Evolutionary conservation across 1,140 invertebrate species (phyloP), one percentile per base, ranked within the genome.

Genomic region (Drosophila oshimai): DNA sequence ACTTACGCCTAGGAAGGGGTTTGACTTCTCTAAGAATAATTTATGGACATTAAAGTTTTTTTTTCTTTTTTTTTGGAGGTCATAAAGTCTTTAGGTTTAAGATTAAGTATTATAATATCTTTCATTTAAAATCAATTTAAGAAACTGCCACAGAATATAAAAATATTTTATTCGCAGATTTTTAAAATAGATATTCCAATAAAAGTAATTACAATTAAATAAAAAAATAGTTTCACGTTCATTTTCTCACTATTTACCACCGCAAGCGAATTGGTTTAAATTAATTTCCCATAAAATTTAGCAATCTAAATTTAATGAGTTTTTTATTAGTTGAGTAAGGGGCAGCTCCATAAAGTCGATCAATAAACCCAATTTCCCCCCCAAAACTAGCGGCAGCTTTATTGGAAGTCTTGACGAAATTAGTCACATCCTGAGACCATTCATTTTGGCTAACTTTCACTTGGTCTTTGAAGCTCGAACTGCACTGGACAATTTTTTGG

Each of bases 401-500:
- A 51, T 24, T 44, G 36, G 64, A 41, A 54, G 45, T 70, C 61
- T 65, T 64, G 60, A 65, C 61, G 42, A 65, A 65, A 65, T 65
- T 64, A 65, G 61, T 65, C 61, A 64, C 61, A 50, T 65, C 58
- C 45, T 13, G 36, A 46, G 39, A 31, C 20, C 12, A 49, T 39
- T 31, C 33, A 64, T 65, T 51, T 55, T 64, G 24, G 26, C 26
- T 24, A 65, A 65, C 61, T 65, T 65, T 65, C 61, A 65, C 61
- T 60, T 28, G 37, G 37, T 13, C 12, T 29, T 33, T 7, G 24
- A 9, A 3, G 34, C 28, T n/a, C n/a, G n/a, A n/a, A n/a, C n/a
- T 44, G 53, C 51, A 39, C 20, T 39, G 24, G 51, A 57, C 22
- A 34, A 6, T 54, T 61, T 76, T 75, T n/a, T n/a, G 71, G 55